These are phyloP conservation scores for Listrodromus nycthemerus DNA, from an alignment of 2,888 invertebrate genomes.

Conservation along the genomic window DNA sequence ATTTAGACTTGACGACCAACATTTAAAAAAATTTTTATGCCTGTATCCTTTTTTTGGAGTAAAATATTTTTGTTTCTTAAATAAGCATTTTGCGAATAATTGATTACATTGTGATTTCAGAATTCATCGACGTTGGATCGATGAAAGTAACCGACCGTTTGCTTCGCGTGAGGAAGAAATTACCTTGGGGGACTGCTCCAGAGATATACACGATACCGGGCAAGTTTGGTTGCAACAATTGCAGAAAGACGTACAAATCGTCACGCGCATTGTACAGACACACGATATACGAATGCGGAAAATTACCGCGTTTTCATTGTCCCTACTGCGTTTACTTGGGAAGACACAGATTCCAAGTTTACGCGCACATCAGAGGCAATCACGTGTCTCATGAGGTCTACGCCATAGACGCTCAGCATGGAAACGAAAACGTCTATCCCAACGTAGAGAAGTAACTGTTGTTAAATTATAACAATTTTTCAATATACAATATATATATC, in stretches of 20 bases:
- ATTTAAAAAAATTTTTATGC: not conserved
- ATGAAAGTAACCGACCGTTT: too few relatives aligned
- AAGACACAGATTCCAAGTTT: constrained; percentile 77
- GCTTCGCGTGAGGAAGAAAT: too few relatives aligned
- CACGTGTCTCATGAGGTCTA: constrained; percentile 73
- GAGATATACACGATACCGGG: not conserved
- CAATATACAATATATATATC: not conserved
- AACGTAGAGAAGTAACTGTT: constrained; percentile 4
- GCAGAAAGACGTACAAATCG: constrained; percentile 65
- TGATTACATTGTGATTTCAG: constrained; percentile 37
- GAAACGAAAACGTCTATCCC: constrained; percentile 52
- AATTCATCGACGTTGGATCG: not conserved
- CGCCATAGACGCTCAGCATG: constrained; percentile 75
- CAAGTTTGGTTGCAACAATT: constrained; percentile 70
- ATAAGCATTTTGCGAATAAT: not conserved
- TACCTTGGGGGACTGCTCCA: not conserved
- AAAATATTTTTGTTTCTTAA: not conserved
- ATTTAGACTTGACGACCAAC: not conserved
- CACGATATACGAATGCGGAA: constrained; percentile 76
- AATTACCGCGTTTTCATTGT: constrained; percentile 72
- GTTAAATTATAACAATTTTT: not conserved
- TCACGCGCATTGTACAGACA: constrained; percentile 67
- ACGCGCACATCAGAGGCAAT: constrained; percentile 75
- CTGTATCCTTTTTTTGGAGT: not conserved
- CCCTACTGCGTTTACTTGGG: constrained; percentile 66